Evolutionary conservation across 2,113 vertebrate species (phyloP), one percentile per base, ranked within the genome.

Genomic region (Macrotis lagotis): DNA sequence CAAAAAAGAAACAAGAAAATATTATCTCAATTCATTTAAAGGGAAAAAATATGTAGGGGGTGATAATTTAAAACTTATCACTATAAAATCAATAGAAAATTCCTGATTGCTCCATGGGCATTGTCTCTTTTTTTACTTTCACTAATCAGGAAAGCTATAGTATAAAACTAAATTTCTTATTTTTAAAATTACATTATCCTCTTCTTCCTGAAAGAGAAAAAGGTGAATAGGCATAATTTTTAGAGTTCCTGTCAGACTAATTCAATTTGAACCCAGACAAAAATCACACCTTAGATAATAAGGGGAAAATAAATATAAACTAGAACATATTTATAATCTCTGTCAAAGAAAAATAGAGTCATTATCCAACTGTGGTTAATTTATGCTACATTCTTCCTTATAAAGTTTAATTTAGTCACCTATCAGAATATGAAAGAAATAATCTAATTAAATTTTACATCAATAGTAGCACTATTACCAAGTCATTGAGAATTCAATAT

Each of bases 381-480:
- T 96, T 9, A 50, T 88, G 89, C 26, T 53, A 19, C 50, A 55
- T 90, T 83, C n/a, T 26, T 8, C 7, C 59, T 92, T 51, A 8
- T 5, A 90, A 90, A 83, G 51, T 49, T 53, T 28, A 59, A 50
- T 91, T 12, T 44, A 90, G 19, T 90, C 91, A n/a, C n/a, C 22
- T 90, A 92, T 97, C 52, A 49, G 89, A 88, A 92, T 59, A 90
- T 44, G 22, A 93, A 92, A 47, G 25, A 53, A 52, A 50, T 37
- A 66, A 89, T 50, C 51, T 74, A 31, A 49, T 50, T 55, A 59
- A 90, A 50, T 92, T 49, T 48, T 89, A 49, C 48, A 16, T 19
- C 55, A 66, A 55, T 19, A 48, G 49, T 59, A 92, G 31, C 53
- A 92, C 26, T 53, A 53, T 8, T 25, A 53, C 25, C 52, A 53